phyloP scores from a whole-genome alignment of 2,888 invertebrate genomes.

The Muschampia plurimacula region DNA sequence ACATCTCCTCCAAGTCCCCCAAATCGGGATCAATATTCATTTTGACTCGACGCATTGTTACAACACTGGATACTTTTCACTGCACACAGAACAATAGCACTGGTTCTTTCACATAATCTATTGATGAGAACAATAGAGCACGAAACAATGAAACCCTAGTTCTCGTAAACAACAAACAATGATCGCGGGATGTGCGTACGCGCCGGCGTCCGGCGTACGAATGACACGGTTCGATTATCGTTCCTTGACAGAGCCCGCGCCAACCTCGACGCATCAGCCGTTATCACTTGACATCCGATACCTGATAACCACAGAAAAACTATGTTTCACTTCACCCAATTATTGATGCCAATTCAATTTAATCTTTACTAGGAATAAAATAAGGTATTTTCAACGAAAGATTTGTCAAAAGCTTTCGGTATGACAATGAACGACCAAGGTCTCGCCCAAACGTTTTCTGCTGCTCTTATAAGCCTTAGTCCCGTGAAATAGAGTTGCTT shows the following conservation, averaged over 20 bases:
- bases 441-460: slow-evolving; percentile 12
- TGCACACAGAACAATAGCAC: slow-evolving; percentile 35
- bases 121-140: slow-evolving; percentile 36
- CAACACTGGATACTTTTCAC: slow-evolving; percentile 37
- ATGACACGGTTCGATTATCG: slow-evolving; percentile 52
- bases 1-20: slow-evolving; percentile 80
- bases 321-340: slow-evolving; percentile 34
- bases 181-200: slow-evolving; percentile 50
- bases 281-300: slow-evolving; percentile 64
- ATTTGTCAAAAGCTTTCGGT: slow-evolving; percentile 29
- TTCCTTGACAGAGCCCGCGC: slow-evolving; percentile 39
- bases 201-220: slow-evolving; percentile 53
- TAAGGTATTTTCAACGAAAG: slow-evolving; percentile 21
- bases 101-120: slow-evolving; percentile 37
- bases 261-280: slow-evolving; percentile 53
- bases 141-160: slow-evolving; percentile 41
- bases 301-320: slow-evolving; percentile 46
- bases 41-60: slow-evolving; percentile 70
- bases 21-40: slow-evolving; percentile 75
- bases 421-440: slow-evolving; percentile 41
- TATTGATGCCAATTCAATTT: slow-evolving; percentile 3
- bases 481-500: slow-evolving; percentile 20
- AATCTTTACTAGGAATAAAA: slow-evolving; percentile 11
- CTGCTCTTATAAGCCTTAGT: slow-evolving; percentile 7
- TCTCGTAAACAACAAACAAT: slow-evolving; percentile 25